Evolutionary conservation across 2,888 invertebrate species (phyloP).

Genomic region (Odontocerum albicorne): DNA sequence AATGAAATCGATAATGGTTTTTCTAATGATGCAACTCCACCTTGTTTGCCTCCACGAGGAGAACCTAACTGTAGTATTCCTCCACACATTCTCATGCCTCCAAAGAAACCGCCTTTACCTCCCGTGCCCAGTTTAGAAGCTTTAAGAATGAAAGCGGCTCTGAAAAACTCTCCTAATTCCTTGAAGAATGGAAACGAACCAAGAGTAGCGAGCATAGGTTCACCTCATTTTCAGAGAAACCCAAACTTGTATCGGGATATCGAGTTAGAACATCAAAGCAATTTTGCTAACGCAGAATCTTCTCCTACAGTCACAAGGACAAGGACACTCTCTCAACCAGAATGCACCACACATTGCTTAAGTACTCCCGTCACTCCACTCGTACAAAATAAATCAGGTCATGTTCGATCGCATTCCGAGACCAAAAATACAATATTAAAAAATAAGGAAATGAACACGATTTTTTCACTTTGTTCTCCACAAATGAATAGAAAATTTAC

Average conservation of each 20-base stretch:
- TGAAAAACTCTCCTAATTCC: slow-evolving; percentile 47
- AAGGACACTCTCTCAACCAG: slow-evolving; percentile 33
- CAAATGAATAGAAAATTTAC: slow-evolving; percentile 57
- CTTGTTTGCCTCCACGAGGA: slow-evolving; percentile 57
- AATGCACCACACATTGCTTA: slow-evolving; percentile 38
- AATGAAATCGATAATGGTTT: slow-evolving; percentile 36
- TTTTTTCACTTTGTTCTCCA: slow-evolving; percentile 57
- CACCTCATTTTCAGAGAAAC: slow-evolving; percentile 64
- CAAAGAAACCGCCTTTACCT: slow-evolving; percentile 73
- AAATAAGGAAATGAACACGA: slow-evolving; percentile 52
- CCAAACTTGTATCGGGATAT: slow-evolving; percentile 60
- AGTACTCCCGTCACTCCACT: slow-evolving; percentile 41
- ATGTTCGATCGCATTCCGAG: slow-evolving; percentile 54
- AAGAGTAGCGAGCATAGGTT: slow-evolving; percentile 64
- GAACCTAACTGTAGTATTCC: slow-evolving; percentile 46
- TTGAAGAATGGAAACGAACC: slow-evolving; percentile 47
- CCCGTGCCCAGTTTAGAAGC: slow-evolving; percentile 68
- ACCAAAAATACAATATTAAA: slow-evolving; percentile 54
- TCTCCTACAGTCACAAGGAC: slow-evolving; percentile 38
- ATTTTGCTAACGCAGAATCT: slow-evolving; percentile 48
- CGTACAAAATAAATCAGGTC: slow-evolving; percentile 46
- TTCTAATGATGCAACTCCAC: slow-evolving; percentile 47
- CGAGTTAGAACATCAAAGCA: slow-evolving; percentile 52
- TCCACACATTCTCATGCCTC: slow-evolving; percentile 61
- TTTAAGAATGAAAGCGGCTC: slow-evolving; percentile 57